A percentile compares a stretch with the other conserved stretches of the same genome.
These are phyloP conservation scores for Ectobius pallidus DNA, from an alignment of 2,888 invertebrate genomes.

Conservation along the genomic window DNA sequence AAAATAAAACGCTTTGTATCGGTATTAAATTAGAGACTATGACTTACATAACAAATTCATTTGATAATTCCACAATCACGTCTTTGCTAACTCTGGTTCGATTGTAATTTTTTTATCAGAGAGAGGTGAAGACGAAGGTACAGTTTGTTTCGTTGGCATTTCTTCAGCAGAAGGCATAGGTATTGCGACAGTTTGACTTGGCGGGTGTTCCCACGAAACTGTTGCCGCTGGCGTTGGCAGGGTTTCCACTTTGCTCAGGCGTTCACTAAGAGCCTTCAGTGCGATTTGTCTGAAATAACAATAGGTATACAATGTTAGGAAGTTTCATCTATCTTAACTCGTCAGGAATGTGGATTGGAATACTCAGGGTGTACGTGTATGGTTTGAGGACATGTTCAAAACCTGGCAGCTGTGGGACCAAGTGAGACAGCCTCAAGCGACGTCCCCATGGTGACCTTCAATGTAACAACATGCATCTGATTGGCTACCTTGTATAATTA, in stretches of 20 bases:
- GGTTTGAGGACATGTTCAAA: too few relatives aligned
- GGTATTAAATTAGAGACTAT: not conserved
- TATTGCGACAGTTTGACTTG: slow-evolving; percentile 23
- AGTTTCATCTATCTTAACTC: too few relatives aligned
- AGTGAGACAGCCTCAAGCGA: too few relatives aligned
- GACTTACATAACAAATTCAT: not conserved
- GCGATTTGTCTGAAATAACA: slow-evolving; percentile 84
- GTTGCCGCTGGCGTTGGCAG: slow-evolving; percentile 16
- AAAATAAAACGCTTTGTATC: not conserved
- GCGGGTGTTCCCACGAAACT: slow-evolving; percentile 1
- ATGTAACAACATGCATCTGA: too few relatives aligned
- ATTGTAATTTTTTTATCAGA: not conserved
- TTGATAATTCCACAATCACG: slow-evolving; percentile 9
- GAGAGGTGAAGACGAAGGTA: not conserved
- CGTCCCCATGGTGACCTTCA: too few relatives aligned
- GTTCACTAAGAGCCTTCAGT: slow-evolving; percentile 89
- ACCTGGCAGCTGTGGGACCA: too few relatives aligned
- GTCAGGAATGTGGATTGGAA: too few relatives aligned
- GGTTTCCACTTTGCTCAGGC: slow-evolving; percentile 58
- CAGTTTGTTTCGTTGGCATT: not conserved
- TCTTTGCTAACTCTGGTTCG: slow-evolving; percentile 30
- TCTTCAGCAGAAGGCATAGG: slow-evolving; percentile 21
- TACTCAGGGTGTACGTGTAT: too few relatives aligned
- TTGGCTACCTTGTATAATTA: too few relatives aligned
- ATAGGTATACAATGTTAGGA: too few relatives aligned